Base-by-base conservation (phyloP, 2,797 vertebrate species). In the Podarcis lilfordi region DNA sequence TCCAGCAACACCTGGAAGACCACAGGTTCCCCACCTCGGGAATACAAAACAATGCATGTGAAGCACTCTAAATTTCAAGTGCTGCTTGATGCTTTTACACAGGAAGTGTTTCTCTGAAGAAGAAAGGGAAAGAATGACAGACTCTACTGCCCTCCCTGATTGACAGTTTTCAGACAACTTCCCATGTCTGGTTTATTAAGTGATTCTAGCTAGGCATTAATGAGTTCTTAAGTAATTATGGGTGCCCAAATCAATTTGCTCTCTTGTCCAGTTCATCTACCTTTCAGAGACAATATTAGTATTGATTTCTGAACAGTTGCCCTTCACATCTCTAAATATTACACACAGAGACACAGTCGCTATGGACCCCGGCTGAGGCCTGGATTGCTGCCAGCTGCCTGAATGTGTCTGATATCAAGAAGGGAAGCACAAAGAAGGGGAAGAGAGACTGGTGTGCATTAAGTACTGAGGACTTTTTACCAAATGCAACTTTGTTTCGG, bases 191-290 rank as follows among this genome's bases (percentile, higher is more conserved):
- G 69, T 93, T 88, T 85, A 87, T 61, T 19, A 59, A 55, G 0
- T 80, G 2, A 37, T 27, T 81, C 75, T 69, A 90, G 78, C 87
- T 88, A 50, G 85, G 11, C 72, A 64, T 90, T 92, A 90, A 93
- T 93, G 92, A 94, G 86, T 93, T 87, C 71, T 80, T 87, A 69
- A 92, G 90, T 92, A 94, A 93, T 93, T 94, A 92, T 84, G 92
- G 66, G 5, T 82, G 90, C 90, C 91, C 61, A 89, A 89, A 88
- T 35, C 66, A 93, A 93, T 94, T 92, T 93, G 59, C 91, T 91
- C 40, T 86, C 82, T 89, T 89, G 90, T 89, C 79, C 0, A 61
- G 75, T 93, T 86, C 5, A 3, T 92, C 75, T 92, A 80, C 80
- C 86, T 89, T 91, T 88, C 86, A 84, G 76, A 93, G 82, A 88